phyloP scores from a whole-genome alignment of 2,113 vertebrate genomes.

The Arizona elegans region DNA sequence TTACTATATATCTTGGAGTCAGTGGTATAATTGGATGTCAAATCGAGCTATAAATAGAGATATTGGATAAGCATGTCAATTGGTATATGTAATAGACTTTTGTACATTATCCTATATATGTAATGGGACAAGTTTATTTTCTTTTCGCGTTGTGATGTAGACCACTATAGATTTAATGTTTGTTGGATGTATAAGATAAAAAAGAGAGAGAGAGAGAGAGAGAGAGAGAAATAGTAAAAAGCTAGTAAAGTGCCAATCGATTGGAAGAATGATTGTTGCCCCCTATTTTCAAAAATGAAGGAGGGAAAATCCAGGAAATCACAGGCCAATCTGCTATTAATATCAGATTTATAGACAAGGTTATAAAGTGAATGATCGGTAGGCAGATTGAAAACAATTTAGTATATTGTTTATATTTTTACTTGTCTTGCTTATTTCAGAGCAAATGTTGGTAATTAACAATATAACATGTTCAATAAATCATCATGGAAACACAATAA shows the following conservation, averaged over 20 bases:
- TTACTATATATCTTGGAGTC: too few relatives aligned
- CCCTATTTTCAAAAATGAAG: neutral
- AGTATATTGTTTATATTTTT: neutral
- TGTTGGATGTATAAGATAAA: too few relatives aligned
- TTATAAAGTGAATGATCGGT: neutral
- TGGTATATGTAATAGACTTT: too few relatives aligned
- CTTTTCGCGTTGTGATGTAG: too few relatives aligned
- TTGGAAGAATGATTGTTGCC: neutral
- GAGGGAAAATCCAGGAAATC: neutral
- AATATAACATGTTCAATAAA: neutral
- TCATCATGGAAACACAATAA: neutral
- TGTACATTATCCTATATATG: too few relatives aligned
- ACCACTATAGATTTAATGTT: too few relatives aligned
- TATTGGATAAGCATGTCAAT: too few relatives aligned
- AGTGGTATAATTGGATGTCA: too few relatives aligned
- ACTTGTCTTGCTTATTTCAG: neutral
- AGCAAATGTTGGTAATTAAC: neutral
- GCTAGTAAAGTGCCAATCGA: neutral
- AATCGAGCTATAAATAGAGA: too few relatives aligned
- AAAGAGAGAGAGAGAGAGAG: too few relatives aligned
- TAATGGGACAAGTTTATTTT: too few relatives aligned
- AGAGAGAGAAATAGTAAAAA: neutral
- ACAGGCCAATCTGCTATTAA: neutral
- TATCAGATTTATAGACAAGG: neutral
- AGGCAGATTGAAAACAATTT: neutral